Evolutionary conservation across 2,113 vertebrate species (phyloP).

Genomic region (Tricholaema leucomelas): DNA sequence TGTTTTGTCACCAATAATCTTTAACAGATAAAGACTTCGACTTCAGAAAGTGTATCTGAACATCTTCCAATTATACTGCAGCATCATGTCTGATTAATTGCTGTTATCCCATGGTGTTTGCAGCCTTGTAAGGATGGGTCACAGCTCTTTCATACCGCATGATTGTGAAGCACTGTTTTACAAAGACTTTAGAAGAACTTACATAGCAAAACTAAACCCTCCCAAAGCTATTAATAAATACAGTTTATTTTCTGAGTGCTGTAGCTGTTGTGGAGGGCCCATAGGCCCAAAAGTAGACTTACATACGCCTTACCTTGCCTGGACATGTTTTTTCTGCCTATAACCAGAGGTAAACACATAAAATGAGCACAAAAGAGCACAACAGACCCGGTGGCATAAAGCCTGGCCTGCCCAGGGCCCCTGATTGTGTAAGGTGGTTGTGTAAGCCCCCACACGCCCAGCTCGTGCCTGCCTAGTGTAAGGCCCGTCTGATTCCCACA

Average conservation of each 20-base stretch:
- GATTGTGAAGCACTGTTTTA: background rate
- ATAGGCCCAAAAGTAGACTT: no score
- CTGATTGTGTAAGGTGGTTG: no score
- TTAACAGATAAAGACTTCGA: background rate
- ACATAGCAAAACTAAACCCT: background rate
- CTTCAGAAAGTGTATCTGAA: background rate
- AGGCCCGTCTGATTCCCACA: no score
- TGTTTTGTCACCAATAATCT: background rate
- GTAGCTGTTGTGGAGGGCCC: no score
- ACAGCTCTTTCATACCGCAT: background rate
- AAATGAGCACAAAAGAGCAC: no score
- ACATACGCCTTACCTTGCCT: no score
- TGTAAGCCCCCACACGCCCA: no score
- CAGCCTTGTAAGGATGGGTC: background rate
- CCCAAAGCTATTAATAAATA: background rate
- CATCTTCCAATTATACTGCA: background rate
- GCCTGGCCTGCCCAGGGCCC: no score
- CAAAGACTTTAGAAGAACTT: background rate
- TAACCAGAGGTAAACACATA: no score
- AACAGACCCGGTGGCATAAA: no score
- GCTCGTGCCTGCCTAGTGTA: no score
- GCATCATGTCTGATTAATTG: background rate
- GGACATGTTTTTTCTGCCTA: no score
- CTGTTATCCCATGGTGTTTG: background rate
- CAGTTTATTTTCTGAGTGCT: background rate